Base-by-base conservation (phyloP, 1,140 invertebrate species). In the Drosophila sucinea region DNA sequence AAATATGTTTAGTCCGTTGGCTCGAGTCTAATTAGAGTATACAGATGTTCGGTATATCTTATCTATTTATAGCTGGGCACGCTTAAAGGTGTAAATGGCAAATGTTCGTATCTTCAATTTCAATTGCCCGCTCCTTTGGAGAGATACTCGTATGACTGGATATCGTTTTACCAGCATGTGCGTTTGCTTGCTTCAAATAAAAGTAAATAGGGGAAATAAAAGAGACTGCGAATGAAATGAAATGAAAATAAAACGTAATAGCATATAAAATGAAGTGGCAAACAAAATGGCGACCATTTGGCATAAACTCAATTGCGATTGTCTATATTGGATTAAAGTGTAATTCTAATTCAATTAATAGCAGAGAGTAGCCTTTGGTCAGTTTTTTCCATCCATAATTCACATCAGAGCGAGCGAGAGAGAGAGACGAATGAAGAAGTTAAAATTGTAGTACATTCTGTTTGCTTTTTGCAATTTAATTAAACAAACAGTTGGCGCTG, bases 301-400 rank as follows among this genome's bases (percentile, higher is more conserved):
- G 78, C 62, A 51, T 51, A 51, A 51, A 51, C 44, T 51, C 44
- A 51, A 51, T 51, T 51, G 44, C 7, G 44, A 10, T 77, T 78
- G 77, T 84, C 77, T 80, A 35, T 74, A 86, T 82, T 67, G 66
- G 77, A 80, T 78, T 89, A 69, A 70, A 70, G 68, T 66, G 71
- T 70, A 75, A 81, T 87, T 83, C 73, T 70, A 71, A 77, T 86
- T 79, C 83, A 87, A 87, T 89, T 89, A 89, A 89, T 84, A 75
- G 11, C 29, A n/a, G 23, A 17, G 40, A 33, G 35, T 38, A 38
- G 44, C 33, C 29, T 2, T 10, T 61, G 41, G 73, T 70, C 66
- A 62, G 66, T 40, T 68, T 69, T 57, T 69, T 57, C 40, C 55
- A 47, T 54, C 67, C 67, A 87, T 77, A 87, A 77, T 69, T 86